Conservation (phyloP, 2,888 invertebrate species). For the Platerodrilus igneus region DNA sequence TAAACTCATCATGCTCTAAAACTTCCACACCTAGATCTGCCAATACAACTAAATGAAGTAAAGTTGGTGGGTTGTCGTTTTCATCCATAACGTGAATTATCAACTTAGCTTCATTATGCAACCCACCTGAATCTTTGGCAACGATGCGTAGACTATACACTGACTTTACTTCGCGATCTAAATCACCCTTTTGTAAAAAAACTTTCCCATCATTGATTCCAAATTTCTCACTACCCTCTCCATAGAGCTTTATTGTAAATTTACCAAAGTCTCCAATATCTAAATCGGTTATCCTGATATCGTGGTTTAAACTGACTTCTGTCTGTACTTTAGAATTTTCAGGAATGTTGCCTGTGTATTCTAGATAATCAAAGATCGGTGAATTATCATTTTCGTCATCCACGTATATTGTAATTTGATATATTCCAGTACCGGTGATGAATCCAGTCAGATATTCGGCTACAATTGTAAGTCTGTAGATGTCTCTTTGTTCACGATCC, state of each 20-base stretch:
- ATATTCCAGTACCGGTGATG: slow-evolving; percentile 65
- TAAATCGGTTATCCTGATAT: slow-evolving; percentile 66
- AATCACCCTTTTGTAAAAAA: slow-evolving; percentile 50
- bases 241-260: slow-evolving; percentile 65
- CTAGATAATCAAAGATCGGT: slow-evolving; percentile 66
- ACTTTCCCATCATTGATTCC: slow-evolving; percentile 60
- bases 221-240: slow-evolving; percentile 72
- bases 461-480: slow-evolving; percentile 73
- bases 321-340: slow-evolving; percentile 73
- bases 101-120: slow-evolving; percentile 69
- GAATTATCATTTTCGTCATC: slow-evolving; percentile 86
- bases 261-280: slow-evolving; percentile 66
- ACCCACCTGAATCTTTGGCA: slow-evolving; percentile 71
- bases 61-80: slow-evolving; percentile 75
- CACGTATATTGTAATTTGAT: slow-evolving; percentile 74
- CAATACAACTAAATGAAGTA: slow-evolving; percentile 65
- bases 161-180: slow-evolving; percentile 71
- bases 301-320: slow-evolving; percentile 64
- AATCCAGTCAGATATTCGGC: slow-evolving; percentile 69
- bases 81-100: slow-evolving; percentile 69
- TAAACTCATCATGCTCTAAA: slow-evolving; percentile 57
- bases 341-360: slow-evolving; percentile 70
- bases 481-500: slow-evolving; percentile 69
- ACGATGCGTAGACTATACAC: slow-evolving; percentile 66
- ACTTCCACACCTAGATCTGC: slow-evolving; percentile 64